Evolutionary conservation across 2,888 invertebrate genomes (phyloP), one percentile per base, ranked within the genome.

Genomic region (Heteropelma amictum): DNA sequence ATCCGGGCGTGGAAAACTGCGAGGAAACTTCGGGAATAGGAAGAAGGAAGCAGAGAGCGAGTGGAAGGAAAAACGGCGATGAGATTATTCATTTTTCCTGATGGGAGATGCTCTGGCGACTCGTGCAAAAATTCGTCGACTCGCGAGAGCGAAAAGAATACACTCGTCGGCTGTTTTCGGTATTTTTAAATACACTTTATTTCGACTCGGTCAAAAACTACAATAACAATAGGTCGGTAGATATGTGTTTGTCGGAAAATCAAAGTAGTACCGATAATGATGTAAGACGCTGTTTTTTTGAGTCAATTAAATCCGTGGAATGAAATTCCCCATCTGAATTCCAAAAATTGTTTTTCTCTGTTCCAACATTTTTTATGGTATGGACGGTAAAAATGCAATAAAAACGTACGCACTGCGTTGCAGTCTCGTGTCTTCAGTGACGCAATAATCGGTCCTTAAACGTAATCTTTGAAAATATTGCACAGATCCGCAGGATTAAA

Each of bases 141-240:
- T n/a, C n/a, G 3, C 19, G 7, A 23, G 23, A 38, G 2, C 8
- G 6, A 3, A 12, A 12, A 3, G 17, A 54, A 26, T 26, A 71
- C 2, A 60, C 12, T 60, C 40, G 35, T 40, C 56, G 33, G 26
- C 17, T n/a, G n/a, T 61, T 61, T 58, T 56, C 23, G 68, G 76
- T 86, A 86, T 81, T 86, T 87, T 86, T 83, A 87, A 88, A 88
- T 87, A 88, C 88, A 87, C 81, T 85, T 87, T 85, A 83, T 83
- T 88, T 88, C 84, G 88, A 87, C 85, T 88, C 85, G 83, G 85
- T 88, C 87, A 88, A 88, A 87, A 88, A 88, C 87, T 88, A 88
- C 87, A 83, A 83, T 88, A 88, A 88, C 88, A 88, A 87, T 87
- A 87, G 82, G 82, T 86, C 83, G 83, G 84, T 87, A 85, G 85